Evolutionary conservation across 1,140 invertebrate genomes (phyloP).

Genomic region (Penaeus indicus): DNA sequence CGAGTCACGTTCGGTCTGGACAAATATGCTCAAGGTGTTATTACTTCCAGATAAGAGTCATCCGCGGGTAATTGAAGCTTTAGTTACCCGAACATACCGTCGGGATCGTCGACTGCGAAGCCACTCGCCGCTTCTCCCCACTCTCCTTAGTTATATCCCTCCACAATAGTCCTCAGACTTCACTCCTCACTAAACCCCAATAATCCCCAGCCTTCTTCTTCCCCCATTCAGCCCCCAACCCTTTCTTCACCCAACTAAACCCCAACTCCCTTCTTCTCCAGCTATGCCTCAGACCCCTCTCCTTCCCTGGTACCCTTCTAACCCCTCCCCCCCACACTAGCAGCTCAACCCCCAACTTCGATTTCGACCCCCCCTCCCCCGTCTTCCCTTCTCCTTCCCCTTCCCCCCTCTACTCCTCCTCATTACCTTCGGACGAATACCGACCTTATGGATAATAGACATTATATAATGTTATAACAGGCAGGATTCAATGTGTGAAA

Average conservation of each 20-base stretch:
- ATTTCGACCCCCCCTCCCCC: no score
- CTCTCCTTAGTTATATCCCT: neutral
- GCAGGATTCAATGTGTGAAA: no score
- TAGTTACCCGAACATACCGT: neutral
- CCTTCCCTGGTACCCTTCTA: neutral
- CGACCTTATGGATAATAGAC: no score
- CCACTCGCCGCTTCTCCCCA: neutral
- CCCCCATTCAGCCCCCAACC: neutral
- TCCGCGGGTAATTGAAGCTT: conserved; percentile 34
- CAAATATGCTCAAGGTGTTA: conserved; percentile 49
- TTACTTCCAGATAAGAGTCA: conserved; percentile 38
- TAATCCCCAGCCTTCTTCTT: neutral
- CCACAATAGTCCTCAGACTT: neutral
- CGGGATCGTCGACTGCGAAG: neutral
- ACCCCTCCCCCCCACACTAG: no score
- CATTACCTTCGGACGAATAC: no score
- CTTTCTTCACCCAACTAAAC: neutral
- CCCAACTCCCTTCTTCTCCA: no score
- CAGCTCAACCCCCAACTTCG: no score
- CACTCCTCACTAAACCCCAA: neutral
- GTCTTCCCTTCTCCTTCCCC: no score
- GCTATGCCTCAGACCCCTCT: neutral
- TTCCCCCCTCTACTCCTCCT: no score
- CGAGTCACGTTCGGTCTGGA: conserved; percentile 34
- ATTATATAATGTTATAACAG: no score